Conservation (phyloP, 1,140 invertebrate genomes). For the Dendroctonus valens region DNA sequence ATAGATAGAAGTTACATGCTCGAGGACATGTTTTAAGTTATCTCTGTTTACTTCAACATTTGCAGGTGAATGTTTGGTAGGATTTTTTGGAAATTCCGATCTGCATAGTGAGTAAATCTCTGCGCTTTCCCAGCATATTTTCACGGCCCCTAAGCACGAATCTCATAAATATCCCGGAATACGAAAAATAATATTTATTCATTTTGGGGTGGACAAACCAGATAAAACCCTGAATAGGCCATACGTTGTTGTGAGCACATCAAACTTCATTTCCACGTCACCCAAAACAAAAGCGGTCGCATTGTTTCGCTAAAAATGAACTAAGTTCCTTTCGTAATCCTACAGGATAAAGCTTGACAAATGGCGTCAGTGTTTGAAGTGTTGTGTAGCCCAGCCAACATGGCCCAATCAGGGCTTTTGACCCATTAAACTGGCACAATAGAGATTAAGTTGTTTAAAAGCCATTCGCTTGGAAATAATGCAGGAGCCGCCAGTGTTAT, state of each 20-base stretch:
- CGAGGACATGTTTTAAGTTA: too few relatives aligned
- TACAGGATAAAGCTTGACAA: slow-evolving; percentile 33
- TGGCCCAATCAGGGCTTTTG: slow-evolving; percentile 34
- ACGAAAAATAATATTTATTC: too few relatives aligned
- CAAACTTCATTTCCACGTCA: slow-evolving; percentile 20
- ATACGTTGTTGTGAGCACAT: slow-evolving; percentile 17
- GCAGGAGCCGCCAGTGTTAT: slow-evolving; percentile 17
- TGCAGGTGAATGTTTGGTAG: too few relatives aligned
- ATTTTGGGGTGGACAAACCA: too few relatives aligned
- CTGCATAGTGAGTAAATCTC: too few relatives aligned
- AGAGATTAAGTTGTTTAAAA: slow-evolving; percentile 38
- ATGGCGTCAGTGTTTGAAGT: slow-evolving; percentile 35
- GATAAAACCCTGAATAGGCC: neutral
- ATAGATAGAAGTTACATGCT: too few relatives aligned
- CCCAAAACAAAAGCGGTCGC: slow-evolving; percentile 25
- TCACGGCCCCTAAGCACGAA: too few relatives aligned
- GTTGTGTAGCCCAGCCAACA: slow-evolving; percentile 29
- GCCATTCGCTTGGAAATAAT: slow-evolving; percentile 34
- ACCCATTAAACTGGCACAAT: slow-evolving; percentile 37
- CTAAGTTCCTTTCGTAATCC: slow-evolving; percentile 31
- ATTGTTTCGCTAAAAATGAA: slow-evolving; percentile 33
- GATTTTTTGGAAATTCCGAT: too few relatives aligned
- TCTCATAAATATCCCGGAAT: too few relatives aligned
- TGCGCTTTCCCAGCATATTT: too few relatives aligned
- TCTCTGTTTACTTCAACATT: too few relatives aligned